Evolutionary conservation across 2,888 invertebrate genomes (phyloP), one percentile per base, ranked within the genome.

Genomic region (Drosophila hawaiiensis): DNA sequence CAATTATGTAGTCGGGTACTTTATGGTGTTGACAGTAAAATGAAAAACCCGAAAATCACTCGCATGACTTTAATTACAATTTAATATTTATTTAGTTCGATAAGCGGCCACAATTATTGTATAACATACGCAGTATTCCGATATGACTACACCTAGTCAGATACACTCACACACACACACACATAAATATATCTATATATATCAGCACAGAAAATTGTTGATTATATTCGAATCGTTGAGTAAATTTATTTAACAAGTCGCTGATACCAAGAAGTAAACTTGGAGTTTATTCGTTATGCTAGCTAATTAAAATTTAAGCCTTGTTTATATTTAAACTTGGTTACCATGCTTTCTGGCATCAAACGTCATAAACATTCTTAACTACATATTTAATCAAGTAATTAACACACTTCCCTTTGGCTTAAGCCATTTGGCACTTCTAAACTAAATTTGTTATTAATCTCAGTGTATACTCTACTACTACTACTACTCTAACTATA

Each of bases 21-120:
- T 79, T 68, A 65, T 79, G 71, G 75, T 78, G 76, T 76, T 73
- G 68, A 67, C 65, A 64, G 60, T 64, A 41, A 56, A 61, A 60
- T 69, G 61, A 71, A 76, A 68, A 64, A 73, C 65, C 64, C 64
- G 68, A 81, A 82, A 77, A 73, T 83, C 90, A 83, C 83, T 83
- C 91, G 84, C 91, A 91, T 91, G 91, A 91, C 91, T 91, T 91
- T 91, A 91, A 91, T 91, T 91, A 91, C 82, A 84, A 90, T 88
- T 88, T 88, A 88, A 88, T 88, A 88, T 88, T 88, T 88, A 88
- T 90, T 90, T 90, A 88, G 87, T 87, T 89, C 78, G 87, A 87
- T 88, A 90, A 88, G 88, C 77, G 79, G 50, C 65, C 64, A 83
- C 64, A 76, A 85, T 85, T 87, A 84, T 73, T 81, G 81, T 78